These are phyloP conservation scores for Myotis myotis DNA, from an alignment of 2,797 vertebrate genomes.

Conservation along the genomic window DNA sequence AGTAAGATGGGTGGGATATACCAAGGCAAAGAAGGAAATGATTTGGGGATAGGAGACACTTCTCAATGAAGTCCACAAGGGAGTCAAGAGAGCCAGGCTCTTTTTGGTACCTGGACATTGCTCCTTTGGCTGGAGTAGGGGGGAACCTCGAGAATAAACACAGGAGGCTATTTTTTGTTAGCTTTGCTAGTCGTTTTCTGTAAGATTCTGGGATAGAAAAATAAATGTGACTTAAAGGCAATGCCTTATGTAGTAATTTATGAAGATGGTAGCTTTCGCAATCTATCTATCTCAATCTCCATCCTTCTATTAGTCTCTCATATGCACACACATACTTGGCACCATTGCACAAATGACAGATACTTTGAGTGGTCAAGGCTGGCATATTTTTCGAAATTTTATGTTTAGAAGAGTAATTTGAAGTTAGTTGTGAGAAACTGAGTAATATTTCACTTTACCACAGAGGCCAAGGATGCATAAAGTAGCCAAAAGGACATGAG, in stretches of 20 bases:
- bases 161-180: neutral
- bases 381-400: neutral
- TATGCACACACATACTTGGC: neutral
- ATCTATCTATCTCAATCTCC: neutral
- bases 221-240: neutral
- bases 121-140: neutral
- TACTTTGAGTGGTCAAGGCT: neutral
- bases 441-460: neutral
- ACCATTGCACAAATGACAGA: neutral
- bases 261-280: neutral
- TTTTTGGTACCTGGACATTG: neutral
- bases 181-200: neutral
- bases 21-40: neutral
- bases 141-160: neutral
- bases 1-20: neutral
- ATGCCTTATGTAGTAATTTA: neutral
- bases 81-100: fast-evolving
- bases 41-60: neutral
- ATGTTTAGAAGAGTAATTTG: neutral
- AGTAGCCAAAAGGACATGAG: neutral
- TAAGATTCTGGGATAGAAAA: neutral
- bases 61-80: neutral
- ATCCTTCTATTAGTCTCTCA: neutral
- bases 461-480: neutral
- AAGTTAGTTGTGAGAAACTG: neutral